Conservation (phyloP, 2,113 vertebrate species). For the Lepus timidus region DNA sequence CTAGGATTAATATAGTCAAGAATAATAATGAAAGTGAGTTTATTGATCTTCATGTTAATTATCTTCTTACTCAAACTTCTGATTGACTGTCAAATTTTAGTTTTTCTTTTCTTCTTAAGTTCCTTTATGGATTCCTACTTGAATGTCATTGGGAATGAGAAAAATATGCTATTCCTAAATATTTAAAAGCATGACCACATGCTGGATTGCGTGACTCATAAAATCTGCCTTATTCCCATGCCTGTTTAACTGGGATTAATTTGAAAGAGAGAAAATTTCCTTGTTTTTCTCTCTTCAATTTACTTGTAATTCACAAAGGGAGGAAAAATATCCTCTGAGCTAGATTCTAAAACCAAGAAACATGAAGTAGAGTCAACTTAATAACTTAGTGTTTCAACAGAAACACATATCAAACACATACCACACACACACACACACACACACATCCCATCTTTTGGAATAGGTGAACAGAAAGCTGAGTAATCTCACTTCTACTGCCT, state of each 20-base stretch:
- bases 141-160: background rate
- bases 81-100: background rate
- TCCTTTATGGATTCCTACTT: background rate
- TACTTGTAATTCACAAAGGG: background rate
- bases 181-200: background rate
- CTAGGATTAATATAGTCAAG: background rate
- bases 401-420: background rate
- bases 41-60: background rate
- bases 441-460: background rate
- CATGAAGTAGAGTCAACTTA: background rate
- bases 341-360: background rate
- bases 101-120: background rate
- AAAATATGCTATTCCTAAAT: background rate
- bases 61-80: background rate
- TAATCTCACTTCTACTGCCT: background rate
- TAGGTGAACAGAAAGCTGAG: background rate
- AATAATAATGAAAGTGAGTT: background rate
- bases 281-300: background rate
- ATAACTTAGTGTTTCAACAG: background rate
- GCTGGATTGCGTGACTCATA: background rate
- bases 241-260: background rate
- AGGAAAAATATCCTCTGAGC: background rate
- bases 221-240: background rate
- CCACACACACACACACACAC: background rate
- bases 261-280: slow-evolving; percentile 17